Evolutionary conservation across 2,888 invertebrate genomes (phyloP), one percentile per base, ranked within the genome.

Genomic region (Drosophila pseudotakahashii): DNA sequence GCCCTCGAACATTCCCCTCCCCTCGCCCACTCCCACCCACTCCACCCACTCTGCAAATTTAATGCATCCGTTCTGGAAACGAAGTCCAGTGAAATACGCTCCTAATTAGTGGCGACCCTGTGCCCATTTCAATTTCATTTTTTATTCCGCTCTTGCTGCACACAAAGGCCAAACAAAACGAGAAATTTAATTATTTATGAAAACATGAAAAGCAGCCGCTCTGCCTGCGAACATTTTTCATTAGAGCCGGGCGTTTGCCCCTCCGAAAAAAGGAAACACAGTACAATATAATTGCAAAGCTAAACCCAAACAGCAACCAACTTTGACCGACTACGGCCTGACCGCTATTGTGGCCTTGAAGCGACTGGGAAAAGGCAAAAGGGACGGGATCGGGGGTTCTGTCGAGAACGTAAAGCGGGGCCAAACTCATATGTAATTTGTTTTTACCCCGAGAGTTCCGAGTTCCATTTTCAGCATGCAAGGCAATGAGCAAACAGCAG

Each of bases 141-240:
- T 41, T 48, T 58, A 42, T 48, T 48, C 34, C 37, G 13, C 34
- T 42, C 23, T 26, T 26, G 26, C 48, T 23, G n/a, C 62, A 19
- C 53, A 59, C 67, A 63, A 66, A 66, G 66, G 52, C 64, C 64
- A 47, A 41, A 53, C 44, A 51, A 42, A 72, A 70, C 74, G 52
- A 69, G 67, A 75, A 71, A 70, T 81, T 85, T 85, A 83, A 83
- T 83, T 83, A 83, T 82, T 85, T 82, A 85, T 85, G 85, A 84
- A 84, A 81, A 82, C 79, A 81, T 81, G 82, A 75, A 59, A 73
- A 62, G 62, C 68, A 30, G 34, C 30, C 14, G 59, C 63, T 66
- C 19, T 39, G 52, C 67, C 52, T 66, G 47, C 51, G 41, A 81
- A 74, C 74, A 76, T 81, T 81, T 81, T 81, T 84, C 84, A 81